Conservation (phyloP, 2,113 vertebrate species). For the Periophthalmodon schlosseri region DNA sequence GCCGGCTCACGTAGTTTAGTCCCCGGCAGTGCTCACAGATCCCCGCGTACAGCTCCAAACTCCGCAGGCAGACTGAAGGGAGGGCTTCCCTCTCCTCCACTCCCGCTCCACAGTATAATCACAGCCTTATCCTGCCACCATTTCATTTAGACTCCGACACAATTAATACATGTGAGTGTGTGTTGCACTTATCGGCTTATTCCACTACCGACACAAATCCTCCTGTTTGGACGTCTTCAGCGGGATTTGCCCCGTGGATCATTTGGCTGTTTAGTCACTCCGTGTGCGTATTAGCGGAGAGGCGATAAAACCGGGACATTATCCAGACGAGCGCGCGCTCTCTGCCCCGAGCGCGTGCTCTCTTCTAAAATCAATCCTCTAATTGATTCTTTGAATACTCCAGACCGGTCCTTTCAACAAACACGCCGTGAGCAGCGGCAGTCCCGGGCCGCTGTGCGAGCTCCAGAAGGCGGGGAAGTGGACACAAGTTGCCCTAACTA, state of each 20-base stretch:
- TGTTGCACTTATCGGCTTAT: constrained; percentile 68
- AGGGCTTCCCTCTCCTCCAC: constrained; percentile 15
- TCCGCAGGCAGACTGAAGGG: constrained; percentile 19
- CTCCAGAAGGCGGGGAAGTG: background rate
- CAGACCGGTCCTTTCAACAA: constrained; percentile 20
- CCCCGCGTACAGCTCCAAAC: constrained; percentile 31
- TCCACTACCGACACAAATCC: constrained; percentile 56
- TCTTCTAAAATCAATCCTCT: constrained; percentile 47
- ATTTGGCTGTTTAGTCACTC: constrained; percentile 42
- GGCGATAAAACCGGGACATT: constrained; percentile 35
- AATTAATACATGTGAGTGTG: constrained; percentile 66
- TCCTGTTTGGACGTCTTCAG: constrained; percentile 56
- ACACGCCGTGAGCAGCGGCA: background rate
- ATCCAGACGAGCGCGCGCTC: constrained; percentile 24
- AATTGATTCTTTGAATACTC: constrained; percentile 41
- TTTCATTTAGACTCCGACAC: constrained; percentile 43
- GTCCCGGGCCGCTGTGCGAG: constrained; percentile 5
- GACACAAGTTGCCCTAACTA: constrained; percentile 39
- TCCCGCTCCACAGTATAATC: constrained; percentile 19
- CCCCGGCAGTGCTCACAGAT: constrained; percentile 19
- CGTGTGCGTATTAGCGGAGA: constrained; percentile 36
- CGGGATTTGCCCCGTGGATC: constrained; percentile 58
- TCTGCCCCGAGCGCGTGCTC: background rate
- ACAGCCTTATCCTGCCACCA: constrained; percentile 34
- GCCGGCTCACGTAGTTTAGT: constrained; percentile 32